phyloP scores from a whole-genome alignment of 1,140 invertebrate genomes.

The Tetragnatha versicolor region DNA sequence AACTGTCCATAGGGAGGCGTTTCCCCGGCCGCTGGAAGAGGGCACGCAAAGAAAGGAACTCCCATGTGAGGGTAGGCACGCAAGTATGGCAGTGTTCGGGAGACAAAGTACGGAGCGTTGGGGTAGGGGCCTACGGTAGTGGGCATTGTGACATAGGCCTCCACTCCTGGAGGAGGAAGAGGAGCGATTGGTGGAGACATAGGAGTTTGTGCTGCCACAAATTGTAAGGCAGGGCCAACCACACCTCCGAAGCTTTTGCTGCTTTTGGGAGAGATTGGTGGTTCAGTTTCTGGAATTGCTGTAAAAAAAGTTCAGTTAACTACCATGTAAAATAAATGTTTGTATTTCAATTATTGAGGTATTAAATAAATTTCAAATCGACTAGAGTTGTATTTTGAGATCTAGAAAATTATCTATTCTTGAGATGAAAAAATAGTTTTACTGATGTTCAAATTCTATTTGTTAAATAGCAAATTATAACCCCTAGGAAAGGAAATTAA shows the following conservation, averaged over 20 bases:
- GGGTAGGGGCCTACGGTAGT: slow-evolving; percentile 40
- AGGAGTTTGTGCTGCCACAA: slow-evolving; percentile 6
- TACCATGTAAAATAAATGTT: background rate
- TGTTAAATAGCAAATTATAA: too few relatives aligned
- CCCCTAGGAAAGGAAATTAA: too few relatives aligned
- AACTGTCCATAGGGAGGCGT: slow-evolving; percentile 37
- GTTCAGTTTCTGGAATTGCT: background rate
- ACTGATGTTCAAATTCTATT: too few relatives aligned
- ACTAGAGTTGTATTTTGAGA: background rate
- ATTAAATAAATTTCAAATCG: background rate
- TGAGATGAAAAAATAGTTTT: too few relatives aligned
- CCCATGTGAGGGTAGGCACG: slow-evolving; percentile 46
- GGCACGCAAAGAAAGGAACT: slow-evolving; percentile 43
- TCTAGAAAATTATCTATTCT: background rate
- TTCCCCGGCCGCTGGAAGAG: slow-evolving; percentile 28
- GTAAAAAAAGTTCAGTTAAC: background rate
- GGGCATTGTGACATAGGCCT: slow-evolving; percentile 32
- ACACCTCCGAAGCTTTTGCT: slow-evolving; percentile 10
- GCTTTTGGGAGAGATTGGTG: background rate
- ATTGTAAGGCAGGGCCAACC: slow-evolving; percentile 24
- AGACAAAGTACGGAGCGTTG: slow-evolving; percentile 42
- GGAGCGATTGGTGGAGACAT: slow-evolving; percentile 17
- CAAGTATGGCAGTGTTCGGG: slow-evolving; percentile 38
- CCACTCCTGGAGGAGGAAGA: slow-evolving; percentile 29
- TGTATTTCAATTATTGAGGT: background rate